phyloP scores from a whole-genome alignment of 2,888 invertebrate species.

The Drosophila paracracens region DNA sequence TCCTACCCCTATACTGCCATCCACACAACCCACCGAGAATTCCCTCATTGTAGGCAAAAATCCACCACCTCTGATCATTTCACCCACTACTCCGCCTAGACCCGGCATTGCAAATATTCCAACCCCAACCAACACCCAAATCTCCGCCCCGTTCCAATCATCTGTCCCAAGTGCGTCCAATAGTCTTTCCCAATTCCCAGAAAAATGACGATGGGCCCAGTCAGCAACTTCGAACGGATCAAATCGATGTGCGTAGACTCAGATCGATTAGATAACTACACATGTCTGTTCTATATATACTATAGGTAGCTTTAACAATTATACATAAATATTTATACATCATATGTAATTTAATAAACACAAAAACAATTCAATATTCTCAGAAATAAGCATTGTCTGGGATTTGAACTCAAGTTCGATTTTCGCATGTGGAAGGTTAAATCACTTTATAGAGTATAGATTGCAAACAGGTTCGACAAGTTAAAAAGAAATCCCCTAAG shows the following conservation, averaged over 20 bases:
- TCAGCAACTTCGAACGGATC: conserved; percentile 13
- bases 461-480: conserved; percentile 56
- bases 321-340: conserved; percentile 22
- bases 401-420: conserved; percentile 30
- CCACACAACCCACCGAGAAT: conserved; percentile 18
- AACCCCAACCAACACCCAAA: conserved; percentile 20
- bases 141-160: conserved; percentile 17
- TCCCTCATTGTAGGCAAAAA: conserved; percentile 41
- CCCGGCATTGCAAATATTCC: conserved; percentile 41
- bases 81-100: conserved; percentile 22
- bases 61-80: conserved; percentile 35
- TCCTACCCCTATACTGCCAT: conserved; percentile 24
- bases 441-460: not conserved
- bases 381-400: conserved; percentile 7
- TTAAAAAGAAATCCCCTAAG: conserved; percentile 3
- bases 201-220: not conserved
- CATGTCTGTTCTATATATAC: not conserved
- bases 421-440: not conserved
- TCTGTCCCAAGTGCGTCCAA: conserved; percentile 19
- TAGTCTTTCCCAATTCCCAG: no score
- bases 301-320: conserved; percentile 6
- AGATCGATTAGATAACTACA: not conserved
- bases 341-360: conserved; percentile 11
- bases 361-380: conserved; percentile 7
- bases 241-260: conserved; percentile 63